Evolutionary conservation across 2,888 invertebrate species (phyloP), one percentile per base, ranked within the genome.

Genomic region (Mamestra brassicae): DNA sequence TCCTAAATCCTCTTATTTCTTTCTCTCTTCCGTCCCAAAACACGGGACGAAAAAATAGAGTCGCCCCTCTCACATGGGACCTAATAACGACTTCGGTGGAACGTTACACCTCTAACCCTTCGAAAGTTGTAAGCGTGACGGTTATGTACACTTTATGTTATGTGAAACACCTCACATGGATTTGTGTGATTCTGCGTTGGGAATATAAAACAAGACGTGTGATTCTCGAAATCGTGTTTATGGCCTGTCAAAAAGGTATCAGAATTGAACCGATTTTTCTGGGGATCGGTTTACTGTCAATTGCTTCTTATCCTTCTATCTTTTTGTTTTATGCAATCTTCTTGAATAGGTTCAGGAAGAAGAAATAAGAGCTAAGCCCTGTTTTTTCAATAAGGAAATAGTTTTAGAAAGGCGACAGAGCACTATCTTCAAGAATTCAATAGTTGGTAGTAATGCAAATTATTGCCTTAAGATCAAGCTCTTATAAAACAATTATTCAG

Each of bases 31-130:
- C 61, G 55, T 26, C 17, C 60, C 26, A 50, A 61, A 62, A 72
- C 60, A 68, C 42, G 55, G 36, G 10, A 68, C 15, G 60, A 68
- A 73, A 80, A 80, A 69, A 65, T 69, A 42, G 54, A 69, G 61
- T 66, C 36, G 61, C 15, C 65, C 71, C 72, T 72, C 68, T 72
- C 83, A 61, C 72, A 68, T 74, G 78, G 74, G 70, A 73, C 67
- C 69, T 70, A 65, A 73, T 81, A 78, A 81, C 78, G 81, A 63
- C 61, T 68, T 45, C 72, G 64, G 47, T 52, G 62, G 71, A 78
- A 75, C 74, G 78, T 72, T 74, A 71, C 61, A 75, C 65, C 68
- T 66, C 81, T 71, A 75, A 71, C 82, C 81, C 75, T 81, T 75
- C 60, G 38, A 45, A 50, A 75, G 58, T 79, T 69, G 58, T 60